Evolutionary conservation across 2,797 vertebrate species (phyloP), one percentile per base, ranked within the genome.

Genomic region (Gallinago stenura): DNA sequence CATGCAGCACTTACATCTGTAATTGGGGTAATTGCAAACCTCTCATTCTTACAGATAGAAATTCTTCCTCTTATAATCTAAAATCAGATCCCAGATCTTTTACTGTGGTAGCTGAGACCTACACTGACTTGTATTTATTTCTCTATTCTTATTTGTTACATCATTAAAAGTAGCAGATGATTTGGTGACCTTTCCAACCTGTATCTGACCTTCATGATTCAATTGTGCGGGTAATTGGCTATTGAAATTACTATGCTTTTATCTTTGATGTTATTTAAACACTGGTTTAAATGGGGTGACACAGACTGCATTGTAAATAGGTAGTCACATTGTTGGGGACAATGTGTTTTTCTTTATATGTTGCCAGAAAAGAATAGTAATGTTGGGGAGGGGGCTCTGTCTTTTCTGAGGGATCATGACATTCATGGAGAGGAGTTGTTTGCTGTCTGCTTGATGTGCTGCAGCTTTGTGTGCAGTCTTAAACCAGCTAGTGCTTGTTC

Each of bases 141-240:
- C 37, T 85, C 35, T 61, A 9, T 83, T 96, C 66, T 66, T 83
- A 61, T 57, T 94, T 90, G 70, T 91, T 70, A 46, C 30, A 50
- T 90, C 31, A 33, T 79, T 83, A 90, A 89, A 94, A 94, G 66
- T 69, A 93, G 58, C 79, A 83, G 87, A 92, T 95, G 85, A 96
- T 92, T 92, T 89, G 82, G 45, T 83, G 85, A 92, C 90, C 93
- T 97, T 96, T 97, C 46, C 93, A 94, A 83, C 96, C 87, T 80
- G 66, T 56, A 25, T 54, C 81, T 97, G 96, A 96, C 94, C 95
- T 98, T 97, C 92, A 89, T 84, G 90, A 97, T 92, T 97, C 96
- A 94, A 94, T 95, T 97, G 87, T 92, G 78, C 8, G 25, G 88
- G 87, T 96, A 96, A 97, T 97, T 97, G 94, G 77, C 91, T 90